Conservation (phyloP, 2,113 vertebrate genomes). For the Takifugu flavidus region DNA sequence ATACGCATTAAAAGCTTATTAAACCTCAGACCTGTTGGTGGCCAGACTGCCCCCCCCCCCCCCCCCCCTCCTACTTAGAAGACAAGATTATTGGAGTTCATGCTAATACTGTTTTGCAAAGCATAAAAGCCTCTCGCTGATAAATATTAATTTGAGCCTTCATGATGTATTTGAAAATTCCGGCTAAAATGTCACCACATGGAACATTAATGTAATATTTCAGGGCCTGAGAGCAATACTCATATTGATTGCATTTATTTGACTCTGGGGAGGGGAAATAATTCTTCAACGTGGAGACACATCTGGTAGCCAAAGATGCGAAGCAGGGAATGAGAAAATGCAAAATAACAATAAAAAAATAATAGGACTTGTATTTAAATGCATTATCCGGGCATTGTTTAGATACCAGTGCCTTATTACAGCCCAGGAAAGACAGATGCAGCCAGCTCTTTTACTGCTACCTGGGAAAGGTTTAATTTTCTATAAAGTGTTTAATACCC, state of each 20-base stretch:
- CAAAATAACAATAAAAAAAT: conserved; percentile 93
- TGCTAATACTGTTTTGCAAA: conserved; percentile 99
- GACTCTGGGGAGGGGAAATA: conserved; percentile 99
- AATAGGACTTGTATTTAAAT: conserved; percentile 82
- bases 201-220: conserved; percentile 99
- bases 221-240: conserved; percentile 99
- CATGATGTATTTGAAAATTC: conserved; percentile 99
- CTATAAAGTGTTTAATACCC: conserved; percentile 69
- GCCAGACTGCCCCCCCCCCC: conserved; percentile 26
- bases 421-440: conserved; percentile 67
- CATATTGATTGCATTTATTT: conserved; percentile 99
- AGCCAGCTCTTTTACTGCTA: conserved; percentile 69
- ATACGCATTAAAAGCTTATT: conserved; percentile 21
- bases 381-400: conserved; percentile 75
- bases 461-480: conserved; percentile 76
- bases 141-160: conserved; percentile 99
- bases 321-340: conserved; percentile 93
- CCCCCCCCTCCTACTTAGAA: conserved; percentile 56
- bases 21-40: conserved; percentile 41
- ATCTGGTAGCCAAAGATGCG: conserved; percentile 99
- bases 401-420: conserved; percentile 75
- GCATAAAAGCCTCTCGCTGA: conserved; percentile 99
- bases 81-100: conserved; percentile 81
- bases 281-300: conserved; percentile 99
- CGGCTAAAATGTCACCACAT: conserved; percentile 99